Base-by-base conservation (phyloP, 37 sponge, comb jelly and placozoan species). In the Theonella swinhoei region DNA sequence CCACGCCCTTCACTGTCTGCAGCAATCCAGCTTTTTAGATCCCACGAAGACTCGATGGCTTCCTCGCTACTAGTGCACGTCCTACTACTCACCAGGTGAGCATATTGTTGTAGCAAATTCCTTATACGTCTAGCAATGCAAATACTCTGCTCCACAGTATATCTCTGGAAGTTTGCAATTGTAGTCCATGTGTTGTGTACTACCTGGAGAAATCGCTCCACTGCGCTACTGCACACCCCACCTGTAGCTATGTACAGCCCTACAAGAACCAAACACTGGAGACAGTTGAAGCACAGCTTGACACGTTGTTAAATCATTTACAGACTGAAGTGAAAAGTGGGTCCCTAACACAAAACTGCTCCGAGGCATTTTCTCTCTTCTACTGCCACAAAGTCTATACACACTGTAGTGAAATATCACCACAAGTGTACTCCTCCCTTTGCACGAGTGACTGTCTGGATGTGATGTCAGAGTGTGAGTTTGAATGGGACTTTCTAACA, bases 321-420 rank as follows among this genome's bases (percentile, higher is more conserved):
- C 33, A 83, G 62, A 23, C n/a, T 30, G 65, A 33, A 32, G 62
- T 81, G 8, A 11, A 40, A 47, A 71, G 26, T 3, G 72, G 65
- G 1, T 20, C 22, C 0, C 2, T 83, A 0, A 24, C 61, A 14
- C 73, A 39, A 24, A 2, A 2, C 7, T 83, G 83, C 25, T 26
- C 39, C 62, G 34, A 63, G 19, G 43, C 65, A 14, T 83, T 83
- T 38, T 34, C 59, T 14, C 23, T 38, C 37, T 41, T 83, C 42
- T 83, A 83, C 62, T 83, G 83, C 43, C 65, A 83, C 62, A 64
- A 83, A 41, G 75, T 83, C 62, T 80, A 58, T 41, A 8, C 78
- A 20, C 39, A 8, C 8, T 35, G 41, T 78, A 65, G 8, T 11
- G 26, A 34, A 37, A 40, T 4, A 3, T 3, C 9, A 8, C 3